Base-by-base conservation (phyloP, 2,888 invertebrate genomes). In the Piscicola geometra region DNA sequence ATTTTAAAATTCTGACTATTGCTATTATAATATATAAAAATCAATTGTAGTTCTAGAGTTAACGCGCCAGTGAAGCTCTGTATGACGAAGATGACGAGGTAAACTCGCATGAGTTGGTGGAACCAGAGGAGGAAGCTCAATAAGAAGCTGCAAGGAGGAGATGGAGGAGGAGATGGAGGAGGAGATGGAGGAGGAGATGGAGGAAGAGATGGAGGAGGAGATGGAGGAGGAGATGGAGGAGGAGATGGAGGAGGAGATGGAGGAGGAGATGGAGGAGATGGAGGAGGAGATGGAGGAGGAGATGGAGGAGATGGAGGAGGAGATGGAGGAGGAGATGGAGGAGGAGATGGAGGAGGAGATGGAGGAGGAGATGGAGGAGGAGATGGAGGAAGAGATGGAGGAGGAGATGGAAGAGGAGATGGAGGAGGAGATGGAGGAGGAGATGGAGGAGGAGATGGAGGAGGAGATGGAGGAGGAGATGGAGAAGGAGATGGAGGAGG, bases 401-500 rank as follows among this genome's bases (percentile, higher is more conserved):
- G 33, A 52, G 1, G 21, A 32, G 33, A 21, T 32, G n/a, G 52
- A 21, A 1, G 68, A 68, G 32, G 33, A 1, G n/a, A 41, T n/a
- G n/a, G n/a, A n/a, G n/a, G n/a, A n/a, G n/a, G n/a, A n/a, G 60
- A 56, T 32, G 41, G 21, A 41, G 21, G 12, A 33, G 25, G 32
- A 41, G 41, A 41, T 9, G 41, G 41, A 32, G 25, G 12, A 33
- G 28, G 41, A 32, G 56, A 52, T 25, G 21, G 52, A 25, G 0
- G 47, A 52, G 28, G 9, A 50, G 67, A 32, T n/a, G 21, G 68
- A 68, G n/a, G 73, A 56, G 32, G 33, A 3, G 71, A 32, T 2
- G 71, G 50, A 71, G 71, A n/a, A 47, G 9, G 64, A 30, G 32
- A 50, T 3, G 56, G 35, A 33, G 72, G 33, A 52, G 1, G 21